These are phyloP conservation scores for Scaptomyza pallida DNA, from an alignment of 1,140 invertebrate genomes.

Conservation along the genomic window DNA sequence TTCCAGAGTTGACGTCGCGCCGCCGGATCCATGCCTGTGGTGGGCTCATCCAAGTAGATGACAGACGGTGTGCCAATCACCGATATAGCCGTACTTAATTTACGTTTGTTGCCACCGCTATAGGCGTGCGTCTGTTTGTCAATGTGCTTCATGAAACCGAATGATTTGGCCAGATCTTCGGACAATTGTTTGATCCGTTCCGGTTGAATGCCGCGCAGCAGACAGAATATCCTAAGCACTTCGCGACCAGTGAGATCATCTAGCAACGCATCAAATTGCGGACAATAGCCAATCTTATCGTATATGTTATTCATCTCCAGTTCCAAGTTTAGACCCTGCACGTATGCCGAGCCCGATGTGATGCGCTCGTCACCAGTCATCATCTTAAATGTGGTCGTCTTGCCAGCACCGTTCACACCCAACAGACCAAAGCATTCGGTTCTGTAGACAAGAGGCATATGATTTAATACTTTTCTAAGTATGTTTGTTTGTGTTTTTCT, in stretches of 20 bases:
- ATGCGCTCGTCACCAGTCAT: constrained; percentile 92
- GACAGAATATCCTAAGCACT: constrained; percentile 90
- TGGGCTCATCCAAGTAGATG: constrained; percentile 94
- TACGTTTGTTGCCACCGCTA: constrained; percentile 97
- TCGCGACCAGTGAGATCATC: constrained; percentile 92
- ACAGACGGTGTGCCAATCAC: constrained; percentile 95
- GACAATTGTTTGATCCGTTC: constrained; percentile 83
- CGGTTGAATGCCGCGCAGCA: constrained; percentile 89
- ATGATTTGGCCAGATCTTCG: constrained; percentile 82
- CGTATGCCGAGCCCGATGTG: constrained; percentile 85
- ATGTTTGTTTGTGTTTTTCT: too few relatives aligned
- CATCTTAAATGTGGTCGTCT: constrained; percentile 96
- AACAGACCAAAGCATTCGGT: constrained; percentile 95
- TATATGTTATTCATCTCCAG: constrained; percentile 86
- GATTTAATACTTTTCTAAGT: too few relatives aligned
- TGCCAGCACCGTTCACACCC: constrained; percentile 94
- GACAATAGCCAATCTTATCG: constrained; percentile 90
- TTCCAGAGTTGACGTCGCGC: constrained; percentile 92
- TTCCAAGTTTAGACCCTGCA: constrained; percentile 85
- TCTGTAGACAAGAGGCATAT: constrained; percentile 82
- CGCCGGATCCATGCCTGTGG: constrained; percentile 93
- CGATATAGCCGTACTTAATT: constrained; percentile 96
- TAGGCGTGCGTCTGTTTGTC: constrained; percentile 87
- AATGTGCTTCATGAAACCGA: constrained; percentile 84
- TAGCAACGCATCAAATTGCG: constrained; percentile 93